These are phyloP conservation scores for Eclectus roratus DNA, from an alignment of 2,113 vertebrate species.

Conservation along the genomic window DNA sequence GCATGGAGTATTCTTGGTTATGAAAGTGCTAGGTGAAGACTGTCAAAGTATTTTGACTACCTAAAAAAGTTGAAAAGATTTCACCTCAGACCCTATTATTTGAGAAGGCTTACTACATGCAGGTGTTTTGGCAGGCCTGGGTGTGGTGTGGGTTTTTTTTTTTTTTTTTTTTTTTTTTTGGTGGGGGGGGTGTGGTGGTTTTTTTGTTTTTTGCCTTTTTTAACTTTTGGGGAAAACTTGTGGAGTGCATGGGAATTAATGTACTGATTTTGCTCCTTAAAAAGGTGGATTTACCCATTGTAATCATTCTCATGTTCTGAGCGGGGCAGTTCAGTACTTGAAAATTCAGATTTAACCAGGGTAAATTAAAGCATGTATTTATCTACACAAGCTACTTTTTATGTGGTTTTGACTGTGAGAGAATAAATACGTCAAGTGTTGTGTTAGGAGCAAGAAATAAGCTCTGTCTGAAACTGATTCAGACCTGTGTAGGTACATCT, in stretches of 20 bases:
- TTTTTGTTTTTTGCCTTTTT: neutral
- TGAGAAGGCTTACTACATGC: neutral
- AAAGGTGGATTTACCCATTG: fast-evolving
- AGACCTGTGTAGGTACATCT: neutral
- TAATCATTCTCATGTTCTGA: neutral
- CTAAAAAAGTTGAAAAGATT: neutral
- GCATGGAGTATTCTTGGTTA: neutral
- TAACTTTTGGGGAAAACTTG: neutral
- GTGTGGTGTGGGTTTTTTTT: neutral
- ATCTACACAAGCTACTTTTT: neutral
- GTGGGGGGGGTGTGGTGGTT: too few relatives aligned
- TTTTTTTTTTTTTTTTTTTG: too few relatives aligned
- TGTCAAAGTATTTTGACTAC: neutral
- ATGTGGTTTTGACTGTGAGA: neutral
- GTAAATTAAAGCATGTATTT: neutral
- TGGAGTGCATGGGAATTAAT: neutral
- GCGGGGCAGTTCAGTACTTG: fast-evolving
- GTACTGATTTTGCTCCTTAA: fast-evolving
- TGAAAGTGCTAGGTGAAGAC: neutral
- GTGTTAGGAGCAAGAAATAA: neutral
- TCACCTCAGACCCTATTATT: neutral
- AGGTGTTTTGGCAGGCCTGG: neutral
- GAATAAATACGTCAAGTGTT: neutral
- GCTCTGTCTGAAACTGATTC: neutral
- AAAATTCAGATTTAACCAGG: neutral